Percentiles rank a stretch among this genome's conserved stretches.
Evolutionary conservation across 1,140 invertebrate genomes (phyloP).

Genomic region (Gonioctena quinquepunctata): DNA sequence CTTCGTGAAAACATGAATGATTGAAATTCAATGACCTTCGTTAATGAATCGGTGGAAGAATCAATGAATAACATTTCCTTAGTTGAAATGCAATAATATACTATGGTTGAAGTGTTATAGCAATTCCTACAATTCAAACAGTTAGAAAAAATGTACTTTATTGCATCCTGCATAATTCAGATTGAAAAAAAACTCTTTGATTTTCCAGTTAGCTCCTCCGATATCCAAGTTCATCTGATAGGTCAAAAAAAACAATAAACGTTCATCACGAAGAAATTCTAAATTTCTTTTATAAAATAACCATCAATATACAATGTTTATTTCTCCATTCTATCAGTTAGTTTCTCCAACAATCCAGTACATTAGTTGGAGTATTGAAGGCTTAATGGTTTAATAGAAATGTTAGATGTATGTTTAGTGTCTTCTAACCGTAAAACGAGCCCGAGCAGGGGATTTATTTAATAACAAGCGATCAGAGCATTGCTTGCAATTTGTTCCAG

Average conservation of each 20-base stretch:
- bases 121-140: too few relatives aligned
- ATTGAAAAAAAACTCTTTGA: background rate
- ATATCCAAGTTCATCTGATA: background rate
- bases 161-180: too few relatives aligned
- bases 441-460: background rate
- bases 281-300: background rate
- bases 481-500: background rate
- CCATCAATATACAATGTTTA: background rate
- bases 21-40: too few relatives aligned
- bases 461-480: background rate
- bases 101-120: too few relatives aligned
- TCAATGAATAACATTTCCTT: too few relatives aligned
- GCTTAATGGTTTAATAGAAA: background rate
- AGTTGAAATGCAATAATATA: too few relatives aligned
- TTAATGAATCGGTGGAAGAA: too few relatives aligned
- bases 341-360: background rate
- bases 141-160: too few relatives aligned
- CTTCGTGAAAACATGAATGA: too few relatives aligned
- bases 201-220: background rate
- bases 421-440: background rate
- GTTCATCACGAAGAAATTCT: background rate
- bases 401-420: background rate
- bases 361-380: background rate
- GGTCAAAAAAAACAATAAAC: background rate
- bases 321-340: background rate